Conservation (phyloP, 2,888 invertebrate species). For the Deilephila porcellus region DNA sequence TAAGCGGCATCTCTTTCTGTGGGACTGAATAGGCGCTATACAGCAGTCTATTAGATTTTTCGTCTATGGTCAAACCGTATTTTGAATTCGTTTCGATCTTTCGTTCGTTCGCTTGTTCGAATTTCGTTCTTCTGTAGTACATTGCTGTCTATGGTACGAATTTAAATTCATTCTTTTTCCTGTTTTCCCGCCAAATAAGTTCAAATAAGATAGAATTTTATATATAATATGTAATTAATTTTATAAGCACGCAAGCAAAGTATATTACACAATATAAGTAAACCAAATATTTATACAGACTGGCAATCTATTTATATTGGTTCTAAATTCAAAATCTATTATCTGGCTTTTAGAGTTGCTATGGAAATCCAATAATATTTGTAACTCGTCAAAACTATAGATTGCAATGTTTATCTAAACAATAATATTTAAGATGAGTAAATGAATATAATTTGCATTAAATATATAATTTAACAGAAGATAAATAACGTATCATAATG, state of each 20-base stretch:
- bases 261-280: not conserved
- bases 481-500: conserved; percentile 23
- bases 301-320: not conserved
- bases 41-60: too few species aligned
- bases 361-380: not conserved
- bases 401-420: not conserved
- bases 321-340: not conserved
- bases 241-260: not conserved
- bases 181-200: too few species aligned
- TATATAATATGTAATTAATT: too few species aligned
- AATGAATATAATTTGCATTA: not conserved
- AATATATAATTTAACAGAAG: not conserved
- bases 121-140: too few species aligned
- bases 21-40: too few species aligned
- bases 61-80: too few species aligned
- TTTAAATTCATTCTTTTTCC: too few species aligned
- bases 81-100: too few species aligned
- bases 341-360: not conserved
- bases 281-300: not conserved
- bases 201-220: too few species aligned
- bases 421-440: not conserved
- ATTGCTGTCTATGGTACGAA: too few species aligned
- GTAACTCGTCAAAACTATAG: not conserved
- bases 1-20: too few species aligned
- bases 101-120: too few species aligned